A percentile compares a stretch with the other conserved stretches of the same genome.
phyloP scores from a whole-genome alignment of 2,797 vertebrate genomes.

The Lepus townsendii region DNA sequence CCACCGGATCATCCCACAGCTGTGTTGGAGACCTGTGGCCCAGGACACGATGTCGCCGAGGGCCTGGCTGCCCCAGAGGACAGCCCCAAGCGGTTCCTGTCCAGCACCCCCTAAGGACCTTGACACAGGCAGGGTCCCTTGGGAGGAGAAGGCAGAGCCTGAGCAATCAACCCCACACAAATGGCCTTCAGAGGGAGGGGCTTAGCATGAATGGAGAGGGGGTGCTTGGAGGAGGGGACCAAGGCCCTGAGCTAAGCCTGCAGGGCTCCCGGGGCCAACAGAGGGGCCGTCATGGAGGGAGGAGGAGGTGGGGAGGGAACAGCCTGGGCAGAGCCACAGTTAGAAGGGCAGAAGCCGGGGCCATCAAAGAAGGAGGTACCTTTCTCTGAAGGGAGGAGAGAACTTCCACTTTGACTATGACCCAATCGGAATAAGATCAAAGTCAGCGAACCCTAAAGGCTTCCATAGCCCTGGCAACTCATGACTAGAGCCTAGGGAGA shows the following conservation, averaged over 20 bases:
- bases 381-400: too few species aligned
- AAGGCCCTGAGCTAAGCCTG: not conserved
- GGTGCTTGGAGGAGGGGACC: too few species aligned
- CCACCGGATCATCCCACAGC: fast-evolving
- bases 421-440: too few species aligned
- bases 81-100: not conserved
- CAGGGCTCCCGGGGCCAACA: not conserved
- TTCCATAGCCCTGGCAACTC: too few species aligned
- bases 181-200: too few species aligned
- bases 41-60: not conserved
- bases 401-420: too few species aligned
- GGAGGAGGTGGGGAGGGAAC: not conserved
- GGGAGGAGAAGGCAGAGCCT: not conserved
- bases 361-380: too few species aligned
- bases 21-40: not conserved
- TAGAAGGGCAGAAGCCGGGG: not conserved
- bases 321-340: not conserved
- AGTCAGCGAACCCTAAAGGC: too few species aligned
- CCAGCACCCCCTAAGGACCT: not conserved
- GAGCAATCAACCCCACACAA: too few species aligned
- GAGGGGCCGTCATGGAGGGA: not conserved
- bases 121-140: fast-evolving
- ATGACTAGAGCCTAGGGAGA: too few species aligned
- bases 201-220: too few species aligned
- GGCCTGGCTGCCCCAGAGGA: not conserved